Evolutionary conservation across 2,113 vertebrate species (phyloP), one percentile per base, ranked within the genome.

Genomic region (Lates calcarifer): DNA sequence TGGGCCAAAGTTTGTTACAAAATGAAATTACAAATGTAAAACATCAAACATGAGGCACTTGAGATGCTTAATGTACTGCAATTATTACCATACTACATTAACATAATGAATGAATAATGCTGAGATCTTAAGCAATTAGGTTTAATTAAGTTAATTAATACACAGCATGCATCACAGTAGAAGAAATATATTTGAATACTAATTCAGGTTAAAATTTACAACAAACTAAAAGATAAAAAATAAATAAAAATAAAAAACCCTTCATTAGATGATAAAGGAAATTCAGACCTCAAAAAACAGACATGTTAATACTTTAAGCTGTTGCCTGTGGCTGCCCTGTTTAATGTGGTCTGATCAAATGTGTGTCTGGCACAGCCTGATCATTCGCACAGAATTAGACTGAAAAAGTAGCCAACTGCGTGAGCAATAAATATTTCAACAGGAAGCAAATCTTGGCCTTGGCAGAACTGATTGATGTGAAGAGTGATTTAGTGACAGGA

Each of bases 11-110:
- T 37, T 28, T 0, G 8, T n/a, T 41, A 18, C 3, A 15, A 74
- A 71, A 35, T 79, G 14, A 15, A 75, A 45, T 49, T 31, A 0
- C 2, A 33, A n/a, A 22, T n/a, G 11, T 12, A 29, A 74, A 73
- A 75, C 74, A 73, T 55, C 65, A 79, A 71, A 72, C 33, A 51
- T 28, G 68, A 81, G 5, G 28, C 22, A 28, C 28, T 26, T 51
- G 39, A 78, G 66, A 7, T 14, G 51, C 29, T 67, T 77, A 84
- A 89, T 73, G 77, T 4, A 35, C 45, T 24, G 53, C 2, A 77
- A 77, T 84, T 84, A 84, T 63, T 65, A 17, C 37, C 22, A 5
- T 6, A 11, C 6, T 1, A 2, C 57, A 87, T 85, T 85, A 71
- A 41, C 78, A 86, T 74, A 64, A 67, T 68, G 22, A 76, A 79